Percentiles rank a stretch among this genome's conserved stretches.
These are phyloP conservation scores for Iphiclides podalirius DNA, from an alignment of 2,888 invertebrate species.

Conservation along the genomic window DNA sequence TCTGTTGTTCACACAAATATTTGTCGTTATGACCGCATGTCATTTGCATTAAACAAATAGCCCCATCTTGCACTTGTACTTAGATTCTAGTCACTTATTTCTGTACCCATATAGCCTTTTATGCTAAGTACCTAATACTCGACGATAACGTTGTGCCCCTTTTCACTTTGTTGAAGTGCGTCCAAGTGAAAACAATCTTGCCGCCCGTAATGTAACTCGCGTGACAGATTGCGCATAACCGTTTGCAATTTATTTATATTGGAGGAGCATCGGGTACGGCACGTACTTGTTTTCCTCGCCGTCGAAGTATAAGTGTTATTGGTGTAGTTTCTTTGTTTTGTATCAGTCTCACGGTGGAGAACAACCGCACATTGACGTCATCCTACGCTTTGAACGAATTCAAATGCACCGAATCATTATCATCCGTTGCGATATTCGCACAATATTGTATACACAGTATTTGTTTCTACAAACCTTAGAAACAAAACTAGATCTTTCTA, in stretches of 20 bases:
- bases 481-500: too few species aligned
- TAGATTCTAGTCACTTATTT: too few species aligned
- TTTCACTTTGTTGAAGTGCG: constrained; percentile 13
- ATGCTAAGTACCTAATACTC: too few species aligned
- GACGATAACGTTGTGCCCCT: too few species aligned
- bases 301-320: not conserved
- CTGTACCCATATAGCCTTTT: not conserved
- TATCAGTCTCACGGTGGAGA: not conserved
- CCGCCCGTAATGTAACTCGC: not conserved
- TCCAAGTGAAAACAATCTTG: constrained; percentile 12
- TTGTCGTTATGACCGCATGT: too few species aligned
- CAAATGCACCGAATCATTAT: too few species aligned
- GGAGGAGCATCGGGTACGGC: not conserved
- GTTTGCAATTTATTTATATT: not conserved
- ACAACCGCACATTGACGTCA: not conserved
- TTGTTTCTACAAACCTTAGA: too few species aligned
- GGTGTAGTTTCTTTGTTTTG: not conserved
- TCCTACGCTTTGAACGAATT: not conserved
- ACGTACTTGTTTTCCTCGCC: not conserved
- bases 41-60: too few species aligned
- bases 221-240: constrained; percentile 1
- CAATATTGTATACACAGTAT: too few species aligned
- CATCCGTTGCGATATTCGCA: too few species aligned
- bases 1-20: too few species aligned
- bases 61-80: too few species aligned